Percentiles rank a stretch among this genome's conserved stretches.
Conservation (phyloP, 1,140 invertebrate genomes). For the Orchestia grillus region DNA sequence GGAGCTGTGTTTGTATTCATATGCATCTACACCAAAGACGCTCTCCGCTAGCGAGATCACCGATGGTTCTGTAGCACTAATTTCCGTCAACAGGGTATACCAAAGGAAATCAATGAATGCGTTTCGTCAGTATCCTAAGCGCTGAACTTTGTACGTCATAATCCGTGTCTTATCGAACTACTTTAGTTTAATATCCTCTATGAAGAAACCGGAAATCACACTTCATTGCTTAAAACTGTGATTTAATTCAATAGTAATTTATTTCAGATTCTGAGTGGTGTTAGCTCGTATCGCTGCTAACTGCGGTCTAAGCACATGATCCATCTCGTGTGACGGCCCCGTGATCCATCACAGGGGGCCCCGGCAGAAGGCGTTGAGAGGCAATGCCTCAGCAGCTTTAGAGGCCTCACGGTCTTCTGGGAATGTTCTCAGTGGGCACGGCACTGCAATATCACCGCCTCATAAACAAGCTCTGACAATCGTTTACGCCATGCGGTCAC, state of each 20-base stretch:
- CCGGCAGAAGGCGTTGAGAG: neutral
- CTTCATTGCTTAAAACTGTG: neutral
- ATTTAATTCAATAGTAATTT: neutral
- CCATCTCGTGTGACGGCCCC: neutral
- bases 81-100: neutral
- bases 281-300: neutral
- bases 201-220: neutral
- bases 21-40: neutral
- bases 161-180: neutral
- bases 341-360: neutral
- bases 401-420: neutral
- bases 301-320: neutral
- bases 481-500: constrained; percentile 34
- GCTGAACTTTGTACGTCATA: neutral
- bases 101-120: neutral
- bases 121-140: neutral
- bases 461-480: constrained; percentile 14
- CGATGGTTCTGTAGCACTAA: neutral
- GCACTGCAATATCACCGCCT: neutral
- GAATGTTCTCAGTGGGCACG: constrained; percentile 1
- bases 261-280: neutral
- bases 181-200: neutral
- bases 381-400: neutral
- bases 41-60: neutral
- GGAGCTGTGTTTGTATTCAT: neutral